Conservation (phyloP, 2,888 invertebrate genomes). For the Leptopilina myrica region DNA sequence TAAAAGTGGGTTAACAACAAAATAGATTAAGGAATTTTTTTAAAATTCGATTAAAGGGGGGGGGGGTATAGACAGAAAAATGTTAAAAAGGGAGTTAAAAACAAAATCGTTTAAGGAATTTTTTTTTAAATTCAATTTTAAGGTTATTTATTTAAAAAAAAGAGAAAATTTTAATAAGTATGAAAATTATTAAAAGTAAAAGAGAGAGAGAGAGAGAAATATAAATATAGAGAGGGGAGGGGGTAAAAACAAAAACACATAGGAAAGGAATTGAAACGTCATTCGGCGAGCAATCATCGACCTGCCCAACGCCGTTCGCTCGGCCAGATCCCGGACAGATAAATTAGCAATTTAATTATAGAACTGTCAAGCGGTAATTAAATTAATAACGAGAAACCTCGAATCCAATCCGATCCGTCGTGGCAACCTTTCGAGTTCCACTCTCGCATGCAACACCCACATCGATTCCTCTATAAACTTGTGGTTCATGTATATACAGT, state of each 20-base stretch:
- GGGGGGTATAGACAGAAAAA: too few relatives aligned
- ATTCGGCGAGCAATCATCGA: constrained; percentile 68
- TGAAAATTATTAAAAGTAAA: constrained; percentile 22
- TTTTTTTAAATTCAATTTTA: too few relatives aligned
- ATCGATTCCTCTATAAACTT: constrained; percentile 46
- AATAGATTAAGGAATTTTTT: too few relatives aligned
- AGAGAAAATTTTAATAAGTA: too few relatives aligned
- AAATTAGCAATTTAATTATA: constrained; percentile 76
- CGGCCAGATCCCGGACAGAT: constrained; percentile 71
- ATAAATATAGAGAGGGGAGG: not conserved
- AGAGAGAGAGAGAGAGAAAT: too few relatives aligned
- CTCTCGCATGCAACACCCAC: constrained; percentile 54
- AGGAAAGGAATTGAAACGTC: constrained; percentile 71
- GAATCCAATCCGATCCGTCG: constrained; percentile 71
- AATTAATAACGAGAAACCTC: constrained; percentile 76
- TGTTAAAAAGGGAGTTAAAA: too few relatives aligned
- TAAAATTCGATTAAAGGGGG: too few relatives aligned
- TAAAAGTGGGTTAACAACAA: too few relatives aligned
- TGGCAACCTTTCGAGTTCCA: constrained; percentile 67
- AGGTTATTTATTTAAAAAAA: constrained; percentile 29
- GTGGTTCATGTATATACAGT: constrained; percentile 9
- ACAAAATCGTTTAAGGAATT: too few relatives aligned
- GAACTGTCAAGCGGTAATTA: constrained; percentile 76
- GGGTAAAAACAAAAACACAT: constrained; percentile 50
- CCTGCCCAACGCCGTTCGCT: constrained; percentile 59